phyloP scores from a whole-genome alignment of 2,797 vertebrate genomes.

The Pyrocephalus nanus region DNA sequence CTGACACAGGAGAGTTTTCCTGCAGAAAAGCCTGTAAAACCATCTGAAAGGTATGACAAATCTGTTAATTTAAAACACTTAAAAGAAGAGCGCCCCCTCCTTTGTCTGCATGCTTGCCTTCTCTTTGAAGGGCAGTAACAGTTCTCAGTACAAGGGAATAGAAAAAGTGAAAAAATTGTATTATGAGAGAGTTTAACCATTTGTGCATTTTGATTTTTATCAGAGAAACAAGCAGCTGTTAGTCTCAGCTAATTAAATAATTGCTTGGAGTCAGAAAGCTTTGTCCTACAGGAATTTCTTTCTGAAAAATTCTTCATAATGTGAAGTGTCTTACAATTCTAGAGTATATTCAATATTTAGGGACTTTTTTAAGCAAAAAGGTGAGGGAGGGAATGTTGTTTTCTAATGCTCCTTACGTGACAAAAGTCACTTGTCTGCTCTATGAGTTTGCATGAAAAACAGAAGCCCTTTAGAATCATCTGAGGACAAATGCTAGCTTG shows the following conservation, averaged over 20 bases:
- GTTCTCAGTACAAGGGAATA: not conserved
- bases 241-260: not conserved
- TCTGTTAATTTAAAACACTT: not conserved
- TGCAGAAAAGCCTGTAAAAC: conserved; percentile 54
- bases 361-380: not conserved
- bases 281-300: not conserved
- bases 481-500: not conserved
- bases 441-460: not conserved
- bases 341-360: not conserved
- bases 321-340: not conserved
- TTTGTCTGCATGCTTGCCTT: not conserved
- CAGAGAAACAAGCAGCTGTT: not conserved
- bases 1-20: conserved; percentile 55
- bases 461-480: not conserved
- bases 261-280: not conserved
- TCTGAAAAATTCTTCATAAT: not conserved
- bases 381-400: not conserved
- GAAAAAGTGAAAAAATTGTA: not conserved
- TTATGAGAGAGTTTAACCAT: not conserved
- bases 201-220: not conserved
- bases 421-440: not conserved
- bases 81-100: not conserved
- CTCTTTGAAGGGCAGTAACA: not conserved
- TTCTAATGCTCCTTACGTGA: not conserved
- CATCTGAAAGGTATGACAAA: conserved; percentile 73